phyloP scores from a whole-genome alignment of 2,113 vertebrate species.

The Peucedramus taeniatus region DNA sequence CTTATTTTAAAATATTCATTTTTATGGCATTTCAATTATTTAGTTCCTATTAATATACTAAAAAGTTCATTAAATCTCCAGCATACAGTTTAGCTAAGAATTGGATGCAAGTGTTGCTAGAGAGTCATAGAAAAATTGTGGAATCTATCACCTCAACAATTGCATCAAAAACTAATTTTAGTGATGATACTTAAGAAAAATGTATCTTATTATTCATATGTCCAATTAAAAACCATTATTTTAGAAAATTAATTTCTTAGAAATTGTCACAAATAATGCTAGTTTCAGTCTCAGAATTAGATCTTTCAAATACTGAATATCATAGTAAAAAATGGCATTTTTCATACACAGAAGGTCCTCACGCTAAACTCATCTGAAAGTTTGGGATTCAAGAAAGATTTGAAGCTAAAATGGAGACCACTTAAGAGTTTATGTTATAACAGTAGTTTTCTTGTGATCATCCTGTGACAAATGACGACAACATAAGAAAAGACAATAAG shows the following conservation, averaged over 20 bases:
- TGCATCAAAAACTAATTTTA: not conserved
- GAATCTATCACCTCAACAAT: not conserved
- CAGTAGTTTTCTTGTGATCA: not conserved
- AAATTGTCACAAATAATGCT: not conserved
- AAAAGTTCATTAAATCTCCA: not conserved
- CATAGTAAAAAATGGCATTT: not conserved
- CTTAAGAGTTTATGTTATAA: not conserved
- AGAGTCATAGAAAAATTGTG: not conserved
- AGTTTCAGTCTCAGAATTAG: not conserved
- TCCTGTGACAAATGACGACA: not conserved
- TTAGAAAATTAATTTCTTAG: not conserved
- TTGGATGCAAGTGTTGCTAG: not conserved
- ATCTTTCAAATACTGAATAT: not conserved
- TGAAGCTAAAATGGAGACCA: not conserved
- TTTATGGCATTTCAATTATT: not conserved
- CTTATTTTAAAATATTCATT: not conserved
- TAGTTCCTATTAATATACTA: not conserved
- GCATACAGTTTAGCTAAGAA: not conserved
- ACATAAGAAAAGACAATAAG: not conserved
- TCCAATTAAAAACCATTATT: not conserved
- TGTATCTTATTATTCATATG: not conserved
- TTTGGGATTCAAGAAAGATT: not conserved
- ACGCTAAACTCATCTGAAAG: not conserved
- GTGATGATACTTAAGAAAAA: not conserved
- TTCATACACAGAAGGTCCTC: not conserved